phyloP scores from a whole-genome alignment of 2,113 vertebrate genomes.

The Melanostigma gelatinosum region DNA sequence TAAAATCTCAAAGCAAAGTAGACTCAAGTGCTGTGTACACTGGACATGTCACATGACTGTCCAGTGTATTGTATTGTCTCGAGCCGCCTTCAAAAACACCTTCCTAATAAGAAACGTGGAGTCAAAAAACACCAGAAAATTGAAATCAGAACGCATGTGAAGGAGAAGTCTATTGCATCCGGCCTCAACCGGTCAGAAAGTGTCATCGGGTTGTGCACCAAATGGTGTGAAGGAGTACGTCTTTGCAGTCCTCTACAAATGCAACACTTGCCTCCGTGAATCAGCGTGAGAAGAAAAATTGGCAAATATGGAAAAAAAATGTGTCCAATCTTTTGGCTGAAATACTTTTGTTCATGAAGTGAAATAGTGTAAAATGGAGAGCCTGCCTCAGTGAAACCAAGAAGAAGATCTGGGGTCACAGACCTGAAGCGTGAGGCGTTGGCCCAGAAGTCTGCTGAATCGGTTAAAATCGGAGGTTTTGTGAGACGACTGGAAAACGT shows the following conservation, averaged over 20 bases:
- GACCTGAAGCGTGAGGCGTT: background rate
- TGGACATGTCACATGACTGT: background rate
- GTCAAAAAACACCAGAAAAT: background rate
- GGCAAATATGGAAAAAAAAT: background rate
- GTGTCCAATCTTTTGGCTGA: background rate
- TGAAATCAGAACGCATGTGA: background rate
- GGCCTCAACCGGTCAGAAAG: background rate
- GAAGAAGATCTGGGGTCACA: background rate
- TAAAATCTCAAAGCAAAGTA: background rate
- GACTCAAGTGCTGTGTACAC: background rate
- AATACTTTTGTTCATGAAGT: too few relatives aligned
- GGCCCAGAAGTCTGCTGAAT: background rate
- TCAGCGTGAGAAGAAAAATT: background rate
- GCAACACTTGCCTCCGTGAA: background rate
- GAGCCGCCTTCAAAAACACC: background rate
- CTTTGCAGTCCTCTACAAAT: background rate
- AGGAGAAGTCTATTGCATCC: background rate
- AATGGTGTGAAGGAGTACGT: background rate
- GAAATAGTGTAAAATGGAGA: background rate
- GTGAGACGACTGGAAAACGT: background rate
- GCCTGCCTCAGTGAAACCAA: background rate
- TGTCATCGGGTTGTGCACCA: background rate
- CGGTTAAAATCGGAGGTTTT: background rate
- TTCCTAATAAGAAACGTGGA: background rate
- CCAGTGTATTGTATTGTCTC: background rate